Base-by-base conservation (phyloP, 1,140 invertebrate genomes). In the Dendroctonus ponderosae region DNA sequence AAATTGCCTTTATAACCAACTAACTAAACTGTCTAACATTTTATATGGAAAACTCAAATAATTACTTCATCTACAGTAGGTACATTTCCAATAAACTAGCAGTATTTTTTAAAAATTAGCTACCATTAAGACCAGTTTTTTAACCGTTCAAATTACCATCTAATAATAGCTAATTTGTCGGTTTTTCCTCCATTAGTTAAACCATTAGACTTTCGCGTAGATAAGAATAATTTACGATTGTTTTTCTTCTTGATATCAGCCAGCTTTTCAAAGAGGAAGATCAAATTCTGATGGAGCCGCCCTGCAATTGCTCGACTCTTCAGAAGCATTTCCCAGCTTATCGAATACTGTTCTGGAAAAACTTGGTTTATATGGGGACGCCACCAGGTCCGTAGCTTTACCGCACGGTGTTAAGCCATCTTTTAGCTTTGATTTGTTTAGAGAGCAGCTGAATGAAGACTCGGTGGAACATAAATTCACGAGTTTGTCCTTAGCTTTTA, bases 401-500 rank as follows among this genome's bases (percentile, higher is more conserved):
- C 50, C 50, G 4, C 50, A 51, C 3, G n/a, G 15, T 52, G 14
- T n/a, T 52, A 14, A 5, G 9, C 15, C 37, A 52, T 5, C 26
- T 5, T 11, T 12, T 51, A 51, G 8, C 9, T 52, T 6, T 53
- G 37, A 53, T 3, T 43, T 50, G 15, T 68, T 53, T 53, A 77
- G 75, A 48, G 76, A 77, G 54, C 60, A 66, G 42, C 48, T 75
- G n/a, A 73, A 26, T 46, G 76, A 78, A 51, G 75, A 78, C 49
- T 72, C 75, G 66, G 46, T 78, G 3, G 78, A 79, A 71, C 74
- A 77, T 58, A 78, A 78, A 69, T 79, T 78, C 54, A 68, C 72
- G 7, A 70, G 75, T 12, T 59, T 79, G 38, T 68, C 78, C 5
- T 63, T 79, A 52, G 76, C 77, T 3, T 78, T 79, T 61, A 72